A percentile compares a stretch with the other conserved stretches of the same genome.
Evolutionary conservation across 2,797 vertebrate genomes (phyloP).

Genomic region (Megaceryle alcyon): DNA sequence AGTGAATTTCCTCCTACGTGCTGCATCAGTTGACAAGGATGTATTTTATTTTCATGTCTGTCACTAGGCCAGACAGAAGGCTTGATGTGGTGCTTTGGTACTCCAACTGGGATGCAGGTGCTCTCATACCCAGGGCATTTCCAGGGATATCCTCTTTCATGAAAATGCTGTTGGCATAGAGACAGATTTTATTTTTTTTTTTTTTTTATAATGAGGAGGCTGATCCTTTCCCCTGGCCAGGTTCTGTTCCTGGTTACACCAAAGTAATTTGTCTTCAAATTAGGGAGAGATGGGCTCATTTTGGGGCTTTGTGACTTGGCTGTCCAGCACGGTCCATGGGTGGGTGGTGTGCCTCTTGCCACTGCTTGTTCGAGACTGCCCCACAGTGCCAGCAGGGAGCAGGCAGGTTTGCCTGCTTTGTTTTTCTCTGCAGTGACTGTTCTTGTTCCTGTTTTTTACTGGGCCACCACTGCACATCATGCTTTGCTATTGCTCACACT

Average conservation of each 20-base stretch:
- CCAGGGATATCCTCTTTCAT: not conserved
- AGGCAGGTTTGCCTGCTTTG: not conserved
- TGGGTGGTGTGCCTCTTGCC: not conserved
- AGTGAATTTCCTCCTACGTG: not conserved
- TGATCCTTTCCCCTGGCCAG: not conserved
- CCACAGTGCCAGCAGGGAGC: not conserved
- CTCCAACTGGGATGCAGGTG: not conserved
- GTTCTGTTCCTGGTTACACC: not conserved
- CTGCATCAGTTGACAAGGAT: not conserved
- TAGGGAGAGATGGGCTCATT: not conserved
- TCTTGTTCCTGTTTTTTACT: not conserved
- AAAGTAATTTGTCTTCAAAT: not conserved
- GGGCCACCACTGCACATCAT: not conserved
- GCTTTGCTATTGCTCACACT: not conserved
- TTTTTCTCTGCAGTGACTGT: not conserved
- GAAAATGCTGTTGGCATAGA: not conserved
- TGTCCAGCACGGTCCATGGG: fast-evolving
- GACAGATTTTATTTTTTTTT: not conserved
- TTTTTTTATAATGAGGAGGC: not conserved
- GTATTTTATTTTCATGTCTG: not conserved
- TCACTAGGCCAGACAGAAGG: not conserved
- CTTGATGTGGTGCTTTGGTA: not conserved
- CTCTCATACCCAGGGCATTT: not conserved
- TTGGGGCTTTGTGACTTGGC: not conserved
- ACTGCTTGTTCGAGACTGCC: fast-evolving